phyloP scores from a whole-genome alignment of 2,113 vertebrate genomes.

The Carassius gibelio region DNA sequence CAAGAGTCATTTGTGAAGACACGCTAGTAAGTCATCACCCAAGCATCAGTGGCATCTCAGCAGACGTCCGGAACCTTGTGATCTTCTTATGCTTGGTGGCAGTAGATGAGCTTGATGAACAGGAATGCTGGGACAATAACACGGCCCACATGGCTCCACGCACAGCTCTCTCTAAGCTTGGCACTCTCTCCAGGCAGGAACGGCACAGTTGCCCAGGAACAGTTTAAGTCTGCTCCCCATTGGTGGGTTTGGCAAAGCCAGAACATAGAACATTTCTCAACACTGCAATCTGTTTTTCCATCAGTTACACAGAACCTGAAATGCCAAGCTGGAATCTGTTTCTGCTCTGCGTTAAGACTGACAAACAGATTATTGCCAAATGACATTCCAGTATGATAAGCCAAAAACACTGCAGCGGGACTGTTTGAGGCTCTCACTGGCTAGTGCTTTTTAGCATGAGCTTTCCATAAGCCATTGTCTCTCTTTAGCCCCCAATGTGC shows the following conservation, averaged over 20 bases:
- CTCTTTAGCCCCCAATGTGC: slow-evolving; percentile 30
- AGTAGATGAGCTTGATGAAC: slow-evolving; percentile 17
- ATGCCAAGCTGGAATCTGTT: slow-evolving; percentile 31
- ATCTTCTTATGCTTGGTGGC: slow-evolving; percentile 1
- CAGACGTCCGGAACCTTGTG: slow-evolving; percentile 15
- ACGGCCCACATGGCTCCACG: slow-evolving; percentile 38
- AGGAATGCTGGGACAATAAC: slow-evolving; percentile 35
- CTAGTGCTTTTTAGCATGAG: background rate
- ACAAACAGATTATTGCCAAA: slow-evolving; percentile 45
- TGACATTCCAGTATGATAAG: slow-evolving; percentile 30
- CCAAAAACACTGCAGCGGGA: slow-evolving; percentile 6
- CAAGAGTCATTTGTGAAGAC: background rate
- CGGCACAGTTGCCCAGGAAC: slow-evolving; percentile 41
- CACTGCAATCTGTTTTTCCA: slow-evolving; percentile 38
- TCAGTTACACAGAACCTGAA: slow-evolving; percentile 22
- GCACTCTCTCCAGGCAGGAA: slow-evolving; percentile 16
- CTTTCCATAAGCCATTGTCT: slow-evolving; percentile 31
- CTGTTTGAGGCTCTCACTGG: slow-evolving; percentile 6
- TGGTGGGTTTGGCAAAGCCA: slow-evolving; percentile 38
- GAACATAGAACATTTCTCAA: slow-evolving; percentile 42
- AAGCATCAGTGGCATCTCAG: background rate
- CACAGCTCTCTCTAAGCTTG: slow-evolving; percentile 1
- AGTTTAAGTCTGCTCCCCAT: slow-evolving; percentile 24
- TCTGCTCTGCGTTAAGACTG: slow-evolving; percentile 47
- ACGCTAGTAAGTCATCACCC: background rate